phyloP scores from a whole-genome alignment of 2,888 invertebrate genomes.

The Lasioglossum figueresi region DNA sequence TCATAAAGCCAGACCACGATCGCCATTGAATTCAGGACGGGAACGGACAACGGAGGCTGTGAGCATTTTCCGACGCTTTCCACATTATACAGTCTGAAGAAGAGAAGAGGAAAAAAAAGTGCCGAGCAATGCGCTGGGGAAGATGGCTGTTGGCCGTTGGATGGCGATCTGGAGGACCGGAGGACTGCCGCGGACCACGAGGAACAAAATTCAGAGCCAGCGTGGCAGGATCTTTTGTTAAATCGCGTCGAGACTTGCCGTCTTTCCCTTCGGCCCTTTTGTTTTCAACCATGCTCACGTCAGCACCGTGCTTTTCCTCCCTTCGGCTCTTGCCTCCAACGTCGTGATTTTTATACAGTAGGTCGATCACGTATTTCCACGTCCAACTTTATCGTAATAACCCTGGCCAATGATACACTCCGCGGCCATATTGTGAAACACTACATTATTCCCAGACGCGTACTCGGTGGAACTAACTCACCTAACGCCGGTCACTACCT shows the following conservation, averaged over 20 bases:
- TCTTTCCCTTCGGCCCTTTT: slow-evolving; percentile 49
- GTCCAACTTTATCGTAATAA: neutral
- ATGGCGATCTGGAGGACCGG: neutral
- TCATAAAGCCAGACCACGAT: slow-evolving; percentile 61
- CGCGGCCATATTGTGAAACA: neutral
- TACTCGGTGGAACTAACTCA: too few species aligned
- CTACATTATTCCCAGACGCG: too few species aligned
- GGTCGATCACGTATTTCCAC: neutral
- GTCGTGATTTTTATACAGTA: slow-evolving; percentile 60
- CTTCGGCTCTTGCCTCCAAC: slow-evolving; percentile 1
- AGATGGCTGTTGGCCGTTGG: slow-evolving; percentile 16
- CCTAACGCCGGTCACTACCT: too few species aligned
- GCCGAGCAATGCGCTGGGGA: slow-evolving; percentile 19
- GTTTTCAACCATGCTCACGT: slow-evolving; percentile 45
- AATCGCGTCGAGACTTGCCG: slow-evolving; percentile 63
- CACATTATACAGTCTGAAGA: slow-evolving; percentile 40
- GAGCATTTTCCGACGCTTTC: slow-evolving; percentile 61
- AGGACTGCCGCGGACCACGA: slow-evolving; percentile 11
- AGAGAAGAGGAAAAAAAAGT: neutral
- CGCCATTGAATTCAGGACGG: slow-evolving; percentile 57
- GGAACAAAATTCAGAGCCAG: slow-evolving; percentile 63
- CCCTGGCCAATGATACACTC: neutral
- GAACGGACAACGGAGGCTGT: slow-evolving; percentile 24
- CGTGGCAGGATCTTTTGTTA: slow-evolving; percentile 67
- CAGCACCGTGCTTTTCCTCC: slow-evolving; percentile 26